Base-by-base conservation (phyloP, 2,888 invertebrate species). In the Idaea biselata region DNA sequence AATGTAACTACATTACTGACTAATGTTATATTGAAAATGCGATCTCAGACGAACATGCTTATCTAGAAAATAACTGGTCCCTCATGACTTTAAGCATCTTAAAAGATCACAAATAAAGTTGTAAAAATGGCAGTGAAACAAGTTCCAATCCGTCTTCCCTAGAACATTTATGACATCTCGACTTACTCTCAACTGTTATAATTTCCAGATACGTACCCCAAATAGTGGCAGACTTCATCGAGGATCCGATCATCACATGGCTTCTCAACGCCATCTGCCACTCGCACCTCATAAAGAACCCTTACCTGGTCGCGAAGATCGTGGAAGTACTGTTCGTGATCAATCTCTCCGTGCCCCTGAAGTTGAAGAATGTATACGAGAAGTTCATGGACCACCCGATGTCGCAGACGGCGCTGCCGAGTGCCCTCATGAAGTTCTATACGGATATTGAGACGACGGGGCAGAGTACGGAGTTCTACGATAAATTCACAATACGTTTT, bases 401-500 rank as follows among this genome's bases (percentile, higher is more conserved):
- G 84, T 91, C 91, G 0, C 96, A 96, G 76, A 95, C 95, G 3
- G 94, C 95, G 65, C 93, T 99, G 65, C 97, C 98, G 0, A 96
- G 97, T 73, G 96, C 97, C 17, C 93, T 99, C 55, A 99, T 99
- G 98, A 97, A 97, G 88, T 99, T 99, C 93, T 99, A 99, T 89
- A 98, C 99, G 75, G 99, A 99, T 78, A 97, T 99, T 63, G 99
- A 99, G 93, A 97, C 97, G 14, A 99, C 99, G 11, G 99, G 99
- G 11, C 97, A 99, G 73, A 98, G 97, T 87, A 98, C 98, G 53
- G 99, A 99, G 91, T 99, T 99, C 91, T 99, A 99, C 82, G 99
- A 99, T 90, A 99, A 99, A 91, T 99, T 99, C 89, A 98, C 98
- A 14, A 99, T 99, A 77, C 95, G 99, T 85, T 99, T 99, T 93